Base-by-base conservation (phyloP, 2,113 vertebrate species). In the Vulpes ferrilata region DNA sequence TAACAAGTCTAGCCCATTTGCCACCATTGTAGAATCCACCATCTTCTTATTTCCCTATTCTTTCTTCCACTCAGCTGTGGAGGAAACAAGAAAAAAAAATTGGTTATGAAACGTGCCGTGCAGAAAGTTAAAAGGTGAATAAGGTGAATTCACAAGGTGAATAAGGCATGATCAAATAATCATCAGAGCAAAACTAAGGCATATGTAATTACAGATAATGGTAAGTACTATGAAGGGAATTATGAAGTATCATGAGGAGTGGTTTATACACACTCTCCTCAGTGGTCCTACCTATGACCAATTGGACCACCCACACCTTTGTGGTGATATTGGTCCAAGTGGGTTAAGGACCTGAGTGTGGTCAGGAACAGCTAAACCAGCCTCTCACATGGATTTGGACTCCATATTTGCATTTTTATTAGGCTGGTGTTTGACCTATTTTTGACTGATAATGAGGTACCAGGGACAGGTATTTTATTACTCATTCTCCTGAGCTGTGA, bases 361-460 rank as follows among this genome's bases (percentile, higher is more conserved):
- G 59, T 62, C 43, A 84, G 59, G 7, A 71, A 35, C 7, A 83
- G 11, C 16, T 78, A 65, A 71, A 32, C 0, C 3, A 62, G 69
- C 10, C 20, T 94, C 15, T 94, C 11, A 78, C 23, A 25, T 8
- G 38, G 81, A 83, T 32, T 83, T 94, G n/a, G 76, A 83, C 51
- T 20, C 59, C n/a, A 15, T 83, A 64, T 64, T 94, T 88, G 43
- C 59, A 71, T 96, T 91, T 78, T 88, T 55, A 88, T 62, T 71
- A 48, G 22, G 10, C 22, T 78, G 67, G 67, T 19, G 6, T 62
- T 78, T 88, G 27, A 91, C 13, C 60, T 71, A 83, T 95, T 71
- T 19, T 60, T 92, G 73, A 55, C 53, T 53, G 62, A 71, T 80
- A 92, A 87, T 80, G 51, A 83, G 38, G 38, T 73, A 22, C 60